Evolutionary conservation across 1,140 invertebrate species (phyloP).

Genomic region (Anoplolepis gracilipes): DNA sequence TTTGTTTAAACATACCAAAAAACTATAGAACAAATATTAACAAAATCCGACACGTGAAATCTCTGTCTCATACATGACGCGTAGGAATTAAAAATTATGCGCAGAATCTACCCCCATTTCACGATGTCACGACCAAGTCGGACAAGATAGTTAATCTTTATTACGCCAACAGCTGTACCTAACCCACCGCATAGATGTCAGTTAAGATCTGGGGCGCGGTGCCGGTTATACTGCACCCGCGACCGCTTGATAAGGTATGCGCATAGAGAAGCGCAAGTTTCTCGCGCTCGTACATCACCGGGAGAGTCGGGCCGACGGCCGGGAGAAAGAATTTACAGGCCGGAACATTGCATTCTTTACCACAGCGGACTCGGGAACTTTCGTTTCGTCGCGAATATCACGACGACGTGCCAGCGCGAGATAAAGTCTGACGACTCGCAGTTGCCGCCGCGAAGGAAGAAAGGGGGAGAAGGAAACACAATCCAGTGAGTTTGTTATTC

Average conservation of each 20-base stretch:
- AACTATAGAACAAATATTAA: background rate
- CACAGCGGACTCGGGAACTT: slow-evolving; percentile 20
- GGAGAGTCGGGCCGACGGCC: background rate
- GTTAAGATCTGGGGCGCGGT: slow-evolving; percentile 49
- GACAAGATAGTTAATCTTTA: slow-evolving; percentile 61
- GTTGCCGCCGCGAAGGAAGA: background rate
- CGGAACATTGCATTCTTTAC: slow-evolving; percentile 59
- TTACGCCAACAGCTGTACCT: slow-evolving; percentile 43
- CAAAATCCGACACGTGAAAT: background rate
- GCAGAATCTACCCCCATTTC: background rate
- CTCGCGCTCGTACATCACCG: slow-evolving; percentile 57
- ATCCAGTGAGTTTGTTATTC: slow-evolving; percentile 27
- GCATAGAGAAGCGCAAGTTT: slow-evolving; percentile 57
- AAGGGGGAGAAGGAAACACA: too few species aligned
- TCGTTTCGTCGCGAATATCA: slow-evolving; percentile 49
- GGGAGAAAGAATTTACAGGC: slow-evolving; percentile 61
- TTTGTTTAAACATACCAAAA: background rate
- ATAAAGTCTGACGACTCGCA: slow-evolving; percentile 54
- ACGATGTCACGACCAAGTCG: slow-evolving; percentile 4
- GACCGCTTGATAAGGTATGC: slow-evolving; percentile 53
- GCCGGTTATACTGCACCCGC: background rate
- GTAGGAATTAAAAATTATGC: slow-evolving; percentile 20
- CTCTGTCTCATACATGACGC: background rate
- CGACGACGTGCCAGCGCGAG: slow-evolving; percentile 46
- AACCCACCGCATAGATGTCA: slow-evolving; percentile 52